Evolutionary conservation across 2,797 vertebrate species (phyloP).

Genomic region (Rhabdomys pumilio): DNA sequence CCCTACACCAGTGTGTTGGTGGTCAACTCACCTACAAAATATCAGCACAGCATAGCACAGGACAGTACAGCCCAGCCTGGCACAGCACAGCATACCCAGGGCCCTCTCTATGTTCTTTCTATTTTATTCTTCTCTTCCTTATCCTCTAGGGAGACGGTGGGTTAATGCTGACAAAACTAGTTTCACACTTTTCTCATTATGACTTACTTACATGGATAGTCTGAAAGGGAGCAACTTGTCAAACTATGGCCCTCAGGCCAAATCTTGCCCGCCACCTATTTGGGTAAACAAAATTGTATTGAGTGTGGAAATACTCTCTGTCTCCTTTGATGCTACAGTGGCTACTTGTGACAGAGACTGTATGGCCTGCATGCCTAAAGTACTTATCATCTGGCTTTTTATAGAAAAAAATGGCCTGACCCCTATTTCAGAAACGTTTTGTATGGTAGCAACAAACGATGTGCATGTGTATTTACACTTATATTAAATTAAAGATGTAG

Average conservation of each 20-base stretch:
- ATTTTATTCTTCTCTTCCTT: background rate
- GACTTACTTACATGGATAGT: background rate
- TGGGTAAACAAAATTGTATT: constrained; percentile 6
- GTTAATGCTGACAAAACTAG: background rate
- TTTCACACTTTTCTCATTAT: background rate
- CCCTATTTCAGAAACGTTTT: background rate
- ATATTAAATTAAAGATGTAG: background rate
- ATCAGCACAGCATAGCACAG: background rate
- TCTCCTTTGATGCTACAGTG: background rate
- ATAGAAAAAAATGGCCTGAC: background rate
- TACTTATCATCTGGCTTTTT: background rate
- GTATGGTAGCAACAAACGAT: background rate
- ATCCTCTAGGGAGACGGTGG: background rate
- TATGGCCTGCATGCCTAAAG: background rate
- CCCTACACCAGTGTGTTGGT: background rate
- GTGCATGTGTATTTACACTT: background rate
- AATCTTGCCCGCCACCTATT: background rate
- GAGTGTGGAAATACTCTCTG: background rate
- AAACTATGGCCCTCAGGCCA: background rate
- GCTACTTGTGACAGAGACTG: background rate
- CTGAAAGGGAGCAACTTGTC: background rate
- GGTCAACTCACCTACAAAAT: background rate
- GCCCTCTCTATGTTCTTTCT: background rate
- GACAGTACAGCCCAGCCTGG: no score
- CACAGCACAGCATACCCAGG: background rate